Base-by-base conservation (phyloP, 2,797 vertebrate genomes). In the Hippopotamyrus pictus region DNA sequence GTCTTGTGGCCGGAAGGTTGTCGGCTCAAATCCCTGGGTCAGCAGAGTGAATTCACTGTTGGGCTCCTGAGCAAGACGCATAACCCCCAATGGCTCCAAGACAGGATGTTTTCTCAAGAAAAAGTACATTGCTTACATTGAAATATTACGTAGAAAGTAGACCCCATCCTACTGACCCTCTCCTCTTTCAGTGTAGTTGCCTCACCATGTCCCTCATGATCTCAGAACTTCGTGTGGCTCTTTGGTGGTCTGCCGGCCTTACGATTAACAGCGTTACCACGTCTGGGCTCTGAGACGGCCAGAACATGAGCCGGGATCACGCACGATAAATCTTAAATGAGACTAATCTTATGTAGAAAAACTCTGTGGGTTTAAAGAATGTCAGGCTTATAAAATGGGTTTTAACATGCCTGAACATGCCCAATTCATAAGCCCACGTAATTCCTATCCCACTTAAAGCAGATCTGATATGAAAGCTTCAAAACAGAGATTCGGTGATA, bases 311-410 rank as follows among this genome's bases (percentile, higher is more conserved):
- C 44, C 12, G 44, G 17, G 83, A 85, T 85, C n/a, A 51, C 4
- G 22, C 79, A 14, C 44, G 5, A 51, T 85, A 51, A 51, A 85
- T 50, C 48, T 25, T 51, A 50, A 50, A 85, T 85, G 83, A 85
- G 25, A 50, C 44, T 85, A 50, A 85, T n/a, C 83, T 46, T 19
- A 82, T 82, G 76, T 44, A 46, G 37, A n/a, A 46, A 46, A 46
- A 82, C 76, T 82, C 76, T 46, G 76, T 22, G 76, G 41, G 69
- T 76, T 76, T 76, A 76, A 76, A 76, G 69, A 76, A 76, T 76
- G 33, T 76, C 69, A 76, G 69, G 33, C 69, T 76, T 37, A 76
- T 6, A 41, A 76, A 76, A 41, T 76, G 5, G 69, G 69, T 37
- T 41, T 76, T 37, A 41, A 37, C 69, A 33, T 76, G 69, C 69